A percentile compares a stretch with the other conserved stretches of the same genome.
Conservation (phyloP, 30 jellyfish, hydroid and myxozoan species). For the Turritopsis rubra region DNA sequence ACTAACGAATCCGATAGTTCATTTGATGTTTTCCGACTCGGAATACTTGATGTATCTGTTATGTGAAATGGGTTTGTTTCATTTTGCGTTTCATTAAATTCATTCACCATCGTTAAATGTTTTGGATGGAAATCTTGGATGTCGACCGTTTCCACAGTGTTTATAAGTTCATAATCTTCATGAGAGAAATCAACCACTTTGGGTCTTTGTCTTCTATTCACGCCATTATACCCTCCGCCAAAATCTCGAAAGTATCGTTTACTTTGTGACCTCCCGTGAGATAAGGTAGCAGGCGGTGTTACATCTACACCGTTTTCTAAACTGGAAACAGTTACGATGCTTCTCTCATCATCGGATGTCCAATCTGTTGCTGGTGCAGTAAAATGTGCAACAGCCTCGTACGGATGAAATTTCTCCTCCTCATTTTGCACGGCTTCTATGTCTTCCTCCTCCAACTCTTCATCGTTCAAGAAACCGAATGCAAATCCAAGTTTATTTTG, state of each 20-base stretch:
- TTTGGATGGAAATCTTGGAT: neutral
- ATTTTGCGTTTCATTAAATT: neutral
- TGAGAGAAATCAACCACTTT: constrained; percentile 4
- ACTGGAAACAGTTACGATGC: constrained; percentile 9
- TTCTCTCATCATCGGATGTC: constrained; percentile 2
- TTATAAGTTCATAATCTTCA: neutral
- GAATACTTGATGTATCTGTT: neutral
- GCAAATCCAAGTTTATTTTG: constrained; percentile 12
- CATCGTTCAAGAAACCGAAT: constrained; percentile 1
- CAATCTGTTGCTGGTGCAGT: neutral
- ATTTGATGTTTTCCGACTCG: neutral
- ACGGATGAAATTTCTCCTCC: neutral
- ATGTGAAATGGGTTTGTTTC: neutral
- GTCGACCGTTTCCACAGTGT: neutral
- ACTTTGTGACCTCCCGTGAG: too few species aligned
- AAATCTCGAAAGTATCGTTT: neutral
- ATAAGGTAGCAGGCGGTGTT: constrained; percentile 2
- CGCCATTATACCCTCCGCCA: neutral
- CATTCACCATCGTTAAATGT: neutral
- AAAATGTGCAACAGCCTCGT: neutral
- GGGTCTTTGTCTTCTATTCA: neutral
- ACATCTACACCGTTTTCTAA: constrained; percentile 1
- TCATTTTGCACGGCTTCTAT: neutral
- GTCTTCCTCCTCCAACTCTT: neutral
- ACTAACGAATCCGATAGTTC: neutral